These are phyloP conservation scores for Eudyptes chrysolophus DNA, from an alignment of 2,113 vertebrate species.

Conservation along the genomic window DNA sequence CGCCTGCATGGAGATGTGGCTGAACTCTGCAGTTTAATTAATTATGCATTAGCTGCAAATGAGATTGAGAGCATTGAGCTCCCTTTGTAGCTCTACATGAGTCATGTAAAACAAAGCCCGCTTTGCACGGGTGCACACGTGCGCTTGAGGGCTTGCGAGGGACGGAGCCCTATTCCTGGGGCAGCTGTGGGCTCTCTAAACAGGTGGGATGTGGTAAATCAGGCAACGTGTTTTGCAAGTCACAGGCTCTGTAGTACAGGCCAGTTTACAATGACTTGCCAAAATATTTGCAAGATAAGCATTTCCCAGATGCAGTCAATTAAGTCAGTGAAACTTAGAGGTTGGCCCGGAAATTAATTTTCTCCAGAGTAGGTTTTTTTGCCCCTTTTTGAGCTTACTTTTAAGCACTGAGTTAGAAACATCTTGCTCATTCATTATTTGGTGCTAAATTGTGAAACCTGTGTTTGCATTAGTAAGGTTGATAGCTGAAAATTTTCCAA, in stretches of 20 bases:
- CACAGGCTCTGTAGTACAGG: neutral
- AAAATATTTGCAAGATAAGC: neutral
- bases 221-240: neutral
- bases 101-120: fast-evolving
- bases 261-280: neutral
- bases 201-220: neutral
- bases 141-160: fast-evolving
- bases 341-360: neutral
- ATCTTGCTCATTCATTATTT: neutral
- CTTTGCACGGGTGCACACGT: fast-evolving
- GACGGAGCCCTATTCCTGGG: neutral
- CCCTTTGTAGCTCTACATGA: neutral
- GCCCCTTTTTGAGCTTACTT: neutral
- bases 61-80: neutral
- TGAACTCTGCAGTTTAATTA: neutral
- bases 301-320: neutral
- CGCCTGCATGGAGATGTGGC: neutral
- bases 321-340: neutral
- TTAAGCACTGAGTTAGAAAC: neutral
- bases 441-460: neutral
- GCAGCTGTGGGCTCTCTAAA: neutral
- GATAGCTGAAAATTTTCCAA: neutral
- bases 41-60: neutral
- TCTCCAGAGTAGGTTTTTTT: neutral
- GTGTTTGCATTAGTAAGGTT: neutral